These are phyloP conservation scores for Meghimatium bilineatum DNA, from an alignment of 2,888 invertebrate species.

Conservation along the genomic window DNA sequence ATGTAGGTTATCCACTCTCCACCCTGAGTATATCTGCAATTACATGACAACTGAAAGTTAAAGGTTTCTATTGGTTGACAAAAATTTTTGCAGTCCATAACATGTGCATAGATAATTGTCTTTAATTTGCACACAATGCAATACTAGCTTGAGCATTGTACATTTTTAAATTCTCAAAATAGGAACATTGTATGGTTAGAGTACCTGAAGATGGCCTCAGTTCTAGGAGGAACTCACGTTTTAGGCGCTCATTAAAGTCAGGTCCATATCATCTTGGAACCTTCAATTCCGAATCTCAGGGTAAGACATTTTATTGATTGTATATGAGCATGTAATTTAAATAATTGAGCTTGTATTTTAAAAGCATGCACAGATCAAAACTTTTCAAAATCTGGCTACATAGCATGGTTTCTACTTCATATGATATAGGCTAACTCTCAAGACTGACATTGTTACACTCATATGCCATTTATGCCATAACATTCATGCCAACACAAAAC, in stretches of 20 bases:
- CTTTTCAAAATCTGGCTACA: background rate
- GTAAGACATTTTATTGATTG: constrained; percentile 14
- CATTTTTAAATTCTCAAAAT: background rate
- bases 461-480: too few species aligned
- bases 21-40: too few species aligned
- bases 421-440: too few species aligned
- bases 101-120: too few species aligned
- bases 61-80: too few species aligned
- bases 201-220: constrained; percentile 48
- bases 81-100: too few species aligned
- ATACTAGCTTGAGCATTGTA: too few species aligned
- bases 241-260: constrained; percentile 47
- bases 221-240: constrained; percentile 42
- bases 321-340: constrained; percentile 3
- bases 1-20: too few species aligned
- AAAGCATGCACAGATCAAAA: background rate
- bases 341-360: background rate
- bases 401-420: background rate
- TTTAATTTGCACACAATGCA: too few species aligned
- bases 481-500: too few species aligned
- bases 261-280: constrained; percentile 32
- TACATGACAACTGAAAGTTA: too few species aligned
- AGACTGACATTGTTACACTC: background rate
- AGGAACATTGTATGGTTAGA: constrained; percentile 59
- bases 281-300: constrained; percentile 42